phyloP scores from a whole-genome alignment of 2,113 vertebrate genomes.

The Nothoprocta pentlandii region DNA sequence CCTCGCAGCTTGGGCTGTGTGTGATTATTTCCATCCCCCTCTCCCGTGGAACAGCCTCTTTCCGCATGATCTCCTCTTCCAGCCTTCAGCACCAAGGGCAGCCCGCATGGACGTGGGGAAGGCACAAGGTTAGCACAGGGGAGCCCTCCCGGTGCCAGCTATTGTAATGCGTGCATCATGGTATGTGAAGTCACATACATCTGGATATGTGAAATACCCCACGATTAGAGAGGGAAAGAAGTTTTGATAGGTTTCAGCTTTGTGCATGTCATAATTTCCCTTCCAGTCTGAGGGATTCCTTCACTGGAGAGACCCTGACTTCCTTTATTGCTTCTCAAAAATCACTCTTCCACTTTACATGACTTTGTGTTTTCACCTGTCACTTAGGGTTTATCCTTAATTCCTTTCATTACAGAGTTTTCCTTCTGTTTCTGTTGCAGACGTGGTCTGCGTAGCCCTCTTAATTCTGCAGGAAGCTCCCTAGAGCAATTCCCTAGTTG shows the following conservation, averaged over 20 bases:
- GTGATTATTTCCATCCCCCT: not conserved
- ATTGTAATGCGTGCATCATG: fast-evolving
- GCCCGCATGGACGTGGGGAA: fast-evolving
- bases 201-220: fast-evolving
- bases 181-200: not conserved
- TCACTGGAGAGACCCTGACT: not conserved
- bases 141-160: not conserved
- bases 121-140: not conserved
- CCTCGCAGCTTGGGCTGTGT: not conserved
- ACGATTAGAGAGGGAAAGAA: too few relatives aligned
- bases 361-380: not conserved
- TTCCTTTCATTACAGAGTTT: not conserved
- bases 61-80: not conserved
- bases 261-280: not conserved
- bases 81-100: fast-evolving
- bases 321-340: not conserved
- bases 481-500: not conserved
- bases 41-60: not conserved
- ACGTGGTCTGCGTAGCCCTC: not conserved
- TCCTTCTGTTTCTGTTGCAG: not conserved
- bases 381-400: fast-evolving
- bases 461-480: not conserved
- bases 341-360: not conserved
- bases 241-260: not conserved
- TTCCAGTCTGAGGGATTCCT: not conserved